phyloP scores from a whole-genome alignment of 2,797 vertebrate species.

The Gallinago nigripennis region DNA sequence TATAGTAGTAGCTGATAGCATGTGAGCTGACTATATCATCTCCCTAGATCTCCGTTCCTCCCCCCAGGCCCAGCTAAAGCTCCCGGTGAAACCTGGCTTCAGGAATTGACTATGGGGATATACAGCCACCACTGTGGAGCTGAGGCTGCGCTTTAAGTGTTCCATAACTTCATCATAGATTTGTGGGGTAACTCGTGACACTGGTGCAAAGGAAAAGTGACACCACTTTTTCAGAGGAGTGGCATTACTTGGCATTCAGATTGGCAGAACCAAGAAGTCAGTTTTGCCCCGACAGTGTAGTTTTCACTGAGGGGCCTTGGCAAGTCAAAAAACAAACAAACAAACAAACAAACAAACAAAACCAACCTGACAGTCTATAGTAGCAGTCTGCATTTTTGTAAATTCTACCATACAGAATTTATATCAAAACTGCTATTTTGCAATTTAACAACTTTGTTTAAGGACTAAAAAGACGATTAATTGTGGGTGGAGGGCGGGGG shows the following conservation, averaged over 20 bases:
- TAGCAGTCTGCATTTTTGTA: slow-evolving; percentile 64
- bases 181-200: slow-evolving; percentile 38
- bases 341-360: not conserved
- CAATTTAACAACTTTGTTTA: slow-evolving; percentile 68
- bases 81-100: slow-evolving; percentile 56
- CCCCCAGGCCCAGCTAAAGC: not conserved
- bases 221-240: not conserved
- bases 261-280: not conserved
- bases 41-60: slow-evolving; percentile 33
- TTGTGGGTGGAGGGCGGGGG: too few species aligned
- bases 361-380: not conserved
- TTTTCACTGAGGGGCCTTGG: not conserved
- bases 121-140: slow-evolving; percentile 61
- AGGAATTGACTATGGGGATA: slow-evolving; percentile 65
- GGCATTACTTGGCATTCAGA: not conserved
- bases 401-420: slow-evolving; percentile 67
- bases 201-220: slow-evolving; percentile 18
- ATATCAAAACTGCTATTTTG: slow-evolving; percentile 73
- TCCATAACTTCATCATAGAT: slow-evolving; percentile 49
- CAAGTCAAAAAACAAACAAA: not conserved
- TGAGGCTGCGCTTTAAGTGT: slow-evolving; percentile 38
- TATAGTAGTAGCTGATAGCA: slow-evolving; percentile 57
- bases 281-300: not conserved
- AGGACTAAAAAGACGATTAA: slow-evolving; percentile 7
- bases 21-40: slow-evolving; percentile 58